These are phyloP conservation scores for Naso thynnoides DNA, from an alignment of 2,797 vertebrate species.

Conservation along the genomic window DNA sequence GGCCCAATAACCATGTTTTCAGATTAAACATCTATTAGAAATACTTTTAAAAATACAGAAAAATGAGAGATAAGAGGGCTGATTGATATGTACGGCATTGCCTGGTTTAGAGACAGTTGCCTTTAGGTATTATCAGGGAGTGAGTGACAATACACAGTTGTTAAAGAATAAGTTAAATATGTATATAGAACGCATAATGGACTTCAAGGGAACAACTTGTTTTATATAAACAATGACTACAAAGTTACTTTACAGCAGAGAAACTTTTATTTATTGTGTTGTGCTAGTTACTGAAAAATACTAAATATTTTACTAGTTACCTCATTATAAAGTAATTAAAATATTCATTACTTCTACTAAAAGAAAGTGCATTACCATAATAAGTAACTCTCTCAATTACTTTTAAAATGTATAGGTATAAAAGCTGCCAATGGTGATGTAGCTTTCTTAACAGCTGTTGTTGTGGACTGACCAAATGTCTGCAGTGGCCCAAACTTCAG, in stretches of 20 bases:
- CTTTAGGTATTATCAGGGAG: neutral
- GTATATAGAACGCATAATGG: neutral
- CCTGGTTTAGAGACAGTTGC: conserved; percentile 6
- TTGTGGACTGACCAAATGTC: no score
- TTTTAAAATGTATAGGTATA: no score
- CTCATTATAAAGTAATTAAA: no score
- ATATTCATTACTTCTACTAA: no score
- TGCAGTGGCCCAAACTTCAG: no score
- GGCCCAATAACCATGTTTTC: neutral
- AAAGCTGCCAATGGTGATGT: no score
- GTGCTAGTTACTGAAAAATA: no score
- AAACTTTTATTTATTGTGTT: neutral
- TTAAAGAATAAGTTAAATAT: conserved; percentile 14
- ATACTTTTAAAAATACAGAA: neutral
- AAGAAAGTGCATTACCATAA: no score
- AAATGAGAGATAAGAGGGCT: neutral
- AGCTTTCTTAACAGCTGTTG: no score
- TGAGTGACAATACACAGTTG: conserved; percentile 11
- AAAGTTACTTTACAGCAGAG: neutral
- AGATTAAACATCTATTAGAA: neutral
- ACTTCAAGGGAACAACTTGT: neutral
- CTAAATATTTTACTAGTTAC: no score
- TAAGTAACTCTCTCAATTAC: no score
- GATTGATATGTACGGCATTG: neutral
- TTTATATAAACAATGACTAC: conserved; percentile 2